Evolutionary conservation across 64 coral and sea anemone species (phyloP), one percentile per base, ranked within the genome.

Genomic region (Pachyseris speciosa): DNA sequence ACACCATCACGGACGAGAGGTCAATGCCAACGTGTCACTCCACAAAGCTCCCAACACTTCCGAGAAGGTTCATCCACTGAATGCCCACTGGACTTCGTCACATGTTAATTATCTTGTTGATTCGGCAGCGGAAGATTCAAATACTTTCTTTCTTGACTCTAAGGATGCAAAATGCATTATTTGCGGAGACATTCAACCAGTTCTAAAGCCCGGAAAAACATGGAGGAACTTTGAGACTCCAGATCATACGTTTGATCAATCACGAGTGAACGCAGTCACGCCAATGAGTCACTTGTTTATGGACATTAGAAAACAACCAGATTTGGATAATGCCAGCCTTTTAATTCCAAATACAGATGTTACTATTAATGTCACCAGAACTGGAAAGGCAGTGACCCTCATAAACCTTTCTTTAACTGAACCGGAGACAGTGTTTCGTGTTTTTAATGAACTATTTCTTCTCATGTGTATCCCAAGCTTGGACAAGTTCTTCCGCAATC

Each of bases 231-330:
- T 75, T 11, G 81, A 86, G 48, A 52, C 37, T n/a, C 81, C 90
- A n/a, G 69, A 85, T 37, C 90, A 92, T 45, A 75, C 70, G 7
- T 86, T 85, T 43, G 80, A 92, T 13, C 80, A 86, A 33, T 85
- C 81, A 1, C 50, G 80, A 4, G 22, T 17, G 0, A 92, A 92
- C 38, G 81, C 90, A 6, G 69, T 86, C 1, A 85, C 81, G 0
- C 90, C 83, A 7, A 94, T 94, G 79, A 84, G 78, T 37, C 92
- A 94, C 36, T 51, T 89, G 0, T 89, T 94, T 75, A 33, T 90
- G 22, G 68, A 94, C 39, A 67, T 65, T 16, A 70, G 39, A 37
- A 15, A 11, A 34, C 26, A 67, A 33, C 67, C 29, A 2, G 13
- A 37, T 2, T 34, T 70, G 19, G 34, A 70, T 0, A 22, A 31